Conservation (phyloP, 1,140 invertebrate species). For the Tenebrio molitor region DNA sequence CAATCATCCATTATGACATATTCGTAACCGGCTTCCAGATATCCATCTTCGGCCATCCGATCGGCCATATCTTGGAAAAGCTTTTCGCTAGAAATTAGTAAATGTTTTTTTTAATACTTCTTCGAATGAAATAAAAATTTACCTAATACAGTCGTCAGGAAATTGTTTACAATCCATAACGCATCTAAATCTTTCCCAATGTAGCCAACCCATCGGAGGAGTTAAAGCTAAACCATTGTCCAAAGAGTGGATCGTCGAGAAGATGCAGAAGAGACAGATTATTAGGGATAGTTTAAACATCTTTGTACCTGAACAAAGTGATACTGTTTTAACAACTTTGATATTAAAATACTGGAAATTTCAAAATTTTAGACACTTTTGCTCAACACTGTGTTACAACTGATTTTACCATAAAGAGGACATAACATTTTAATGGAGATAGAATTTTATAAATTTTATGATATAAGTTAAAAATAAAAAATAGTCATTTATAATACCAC, state of each 20-base stretch:
- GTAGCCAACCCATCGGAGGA: slow-evolving; percentile 83
- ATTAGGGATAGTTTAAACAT: too few species aligned
- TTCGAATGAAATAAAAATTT: slow-evolving; percentile 7
- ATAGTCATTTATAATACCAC: too few species aligned
- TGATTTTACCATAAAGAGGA: too few species aligned
- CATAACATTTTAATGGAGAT: too few species aligned
- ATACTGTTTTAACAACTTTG: too few species aligned
- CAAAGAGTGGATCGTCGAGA: background rate
- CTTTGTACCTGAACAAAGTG: too few species aligned
- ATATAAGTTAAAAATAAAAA: too few species aligned
- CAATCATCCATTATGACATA: slow-evolving; percentile 92
- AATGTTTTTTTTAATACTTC: background rate
- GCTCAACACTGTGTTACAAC: too few species aligned
- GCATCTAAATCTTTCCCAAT: slow-evolving; percentile 79
- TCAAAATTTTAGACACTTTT: too few species aligned
- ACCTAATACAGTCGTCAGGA: slow-evolving; percentile 77
- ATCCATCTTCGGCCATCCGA: slow-evolving; percentile 82
- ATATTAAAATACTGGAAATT: too few species aligned
- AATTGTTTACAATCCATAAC: slow-evolving; percentile 76
- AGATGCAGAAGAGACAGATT: background rate
- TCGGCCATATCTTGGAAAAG: slow-evolving; percentile 87
- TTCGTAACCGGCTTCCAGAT: slow-evolving; percentile 84
- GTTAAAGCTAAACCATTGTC: slow-evolving; percentile 71
- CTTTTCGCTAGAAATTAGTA: slow-evolving; percentile 76
- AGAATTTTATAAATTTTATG: too few species aligned